phyloP scores from a whole-genome alignment of 2,797 vertebrate species.

The Neosilurus mollespiculum region DNA sequence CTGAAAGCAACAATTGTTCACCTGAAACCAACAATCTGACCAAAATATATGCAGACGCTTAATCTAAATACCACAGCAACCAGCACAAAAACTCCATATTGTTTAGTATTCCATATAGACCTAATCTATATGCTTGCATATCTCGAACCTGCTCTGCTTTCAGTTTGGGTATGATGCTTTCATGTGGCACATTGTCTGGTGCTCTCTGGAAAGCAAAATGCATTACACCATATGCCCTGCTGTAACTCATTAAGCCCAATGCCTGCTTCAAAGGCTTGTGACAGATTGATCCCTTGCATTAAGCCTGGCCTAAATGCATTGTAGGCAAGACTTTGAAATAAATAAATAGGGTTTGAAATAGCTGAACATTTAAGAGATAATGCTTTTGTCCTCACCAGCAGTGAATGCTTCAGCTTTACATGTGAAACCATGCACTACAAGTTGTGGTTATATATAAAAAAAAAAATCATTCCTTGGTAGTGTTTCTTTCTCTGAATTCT shows the following conservation, averaged over 20 bases:
- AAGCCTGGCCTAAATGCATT: conserved; percentile 55
- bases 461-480: conserved; percentile 3
- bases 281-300: conserved; percentile 62
- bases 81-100: conserved; percentile 37
- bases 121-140: conserved; percentile 50
- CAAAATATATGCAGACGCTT: conserved; percentile 22
- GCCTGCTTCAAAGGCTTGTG: conserved; percentile 60
- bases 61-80: conserved; percentile 18
- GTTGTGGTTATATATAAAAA: neutral
- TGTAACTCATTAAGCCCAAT: conserved; percentile 61
- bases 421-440: neutral
- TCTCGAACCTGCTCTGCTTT: conserved; percentile 57
- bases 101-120: conserved; percentile 44
- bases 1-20: neutral
- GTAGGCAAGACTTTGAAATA: conserved; percentile 56
- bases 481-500: neutral
- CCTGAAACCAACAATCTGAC: neutral
- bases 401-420: conserved; percentile 1
- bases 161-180: conserved; percentile 59
- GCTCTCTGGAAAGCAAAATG: conserved; percentile 56
- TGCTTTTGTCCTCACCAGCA: conserved; percentile 33
- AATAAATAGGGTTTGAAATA: conserved; percentile 61
- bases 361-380: conserved; percentile 53
- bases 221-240: conserved; percentile 61
- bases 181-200: conserved; percentile 61